Evolutionary conservation across 2,888 invertebrate species (phyloP).

Genomic region (Atrina japonica): DNA sequence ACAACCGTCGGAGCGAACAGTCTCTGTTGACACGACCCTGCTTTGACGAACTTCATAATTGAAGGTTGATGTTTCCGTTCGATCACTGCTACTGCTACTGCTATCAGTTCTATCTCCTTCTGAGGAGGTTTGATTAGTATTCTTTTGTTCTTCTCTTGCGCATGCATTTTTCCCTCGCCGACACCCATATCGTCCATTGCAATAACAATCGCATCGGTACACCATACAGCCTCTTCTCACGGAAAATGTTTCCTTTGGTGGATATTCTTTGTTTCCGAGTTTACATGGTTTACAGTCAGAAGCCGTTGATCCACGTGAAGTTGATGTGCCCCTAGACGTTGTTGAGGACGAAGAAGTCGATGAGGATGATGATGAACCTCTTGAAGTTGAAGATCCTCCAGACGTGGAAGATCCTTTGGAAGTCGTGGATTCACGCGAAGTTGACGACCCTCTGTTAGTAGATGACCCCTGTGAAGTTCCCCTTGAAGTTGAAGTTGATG

Average conservation of each 20-base stretch:
- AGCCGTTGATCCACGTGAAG: not conserved
- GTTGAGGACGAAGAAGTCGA: not conserved
- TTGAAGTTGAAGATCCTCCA: not conserved
- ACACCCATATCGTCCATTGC: constrained; percentile 44
- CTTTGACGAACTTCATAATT: constrained; percentile 25
- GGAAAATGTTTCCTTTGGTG: constrained; percentile 28
- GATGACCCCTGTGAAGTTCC: not conserved
- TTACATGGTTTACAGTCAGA: constrained; percentile 32
- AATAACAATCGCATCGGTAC: constrained; percentile 47
- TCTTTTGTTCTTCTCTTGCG: no score
- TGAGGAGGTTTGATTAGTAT: no score
- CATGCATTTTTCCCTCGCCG: not conserved
- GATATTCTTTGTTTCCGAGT: constrained; percentile 23
- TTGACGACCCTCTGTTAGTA: no score
- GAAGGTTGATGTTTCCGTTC: not conserved
- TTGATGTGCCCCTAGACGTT: not conserved
- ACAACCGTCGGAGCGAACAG: constrained; percentile 43
- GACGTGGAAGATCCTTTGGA: constrained; percentile 2
- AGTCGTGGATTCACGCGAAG: no score
- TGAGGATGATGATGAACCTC: not conserved
- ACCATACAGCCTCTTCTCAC: constrained; percentile 40
- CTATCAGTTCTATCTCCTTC: not conserved
- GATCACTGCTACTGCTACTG: not conserved
- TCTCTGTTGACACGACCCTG: not conserved
- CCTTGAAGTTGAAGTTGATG: no score